Base-by-base conservation (phyloP, 2,888 invertebrate species). In the Melikaiella ostensackeni region DNA sequence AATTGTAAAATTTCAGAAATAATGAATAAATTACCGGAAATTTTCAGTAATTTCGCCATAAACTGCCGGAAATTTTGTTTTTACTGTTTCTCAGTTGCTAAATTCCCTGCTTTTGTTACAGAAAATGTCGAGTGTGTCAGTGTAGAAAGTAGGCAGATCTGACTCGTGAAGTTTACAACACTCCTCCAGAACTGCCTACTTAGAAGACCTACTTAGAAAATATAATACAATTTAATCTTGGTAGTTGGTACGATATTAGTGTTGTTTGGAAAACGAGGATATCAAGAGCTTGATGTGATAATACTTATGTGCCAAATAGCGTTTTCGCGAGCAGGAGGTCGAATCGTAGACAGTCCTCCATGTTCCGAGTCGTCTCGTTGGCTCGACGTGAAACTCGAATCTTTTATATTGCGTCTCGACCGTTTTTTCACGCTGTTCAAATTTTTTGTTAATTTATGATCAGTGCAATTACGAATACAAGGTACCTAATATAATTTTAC, bases 291-390 rank as follows among this genome's bases (percentile, higher is more conserved):
- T 87, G 86, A 89, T 90, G 90, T 90, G 90, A 91, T 90, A 89
- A 85, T 90, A 90, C 85, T 88, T 88, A 91, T 90, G 91, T 91
- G 91, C 91, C 91, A 91, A 91, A 91, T 90, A 91, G 88, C 88
- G 89, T 87, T 88, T 88, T 88, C 87, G 87, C 85, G 87, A 84
- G 80, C 84, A 74, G 80, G 84, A 79, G 80, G 82, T 75, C 77
- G 46, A 79, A 83, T 80, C 75, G 78, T 77, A 78, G 61, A 76
- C 78, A 81, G 59, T 76, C 85, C 82, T 82, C 84, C 84, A 84
- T 84, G 85, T 86, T 82, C 84, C 83, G 84, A 84, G 85, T 86
- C 85, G 85, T 82, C 84, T 84, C 84, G 85, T 88, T 88, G 87
- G 88, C 87, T 88, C 85, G 85, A 86, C 83, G 83, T 83, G 75